Conservation (phyloP, 2,888 invertebrate species). For the Cephus nigrinus region DNA sequence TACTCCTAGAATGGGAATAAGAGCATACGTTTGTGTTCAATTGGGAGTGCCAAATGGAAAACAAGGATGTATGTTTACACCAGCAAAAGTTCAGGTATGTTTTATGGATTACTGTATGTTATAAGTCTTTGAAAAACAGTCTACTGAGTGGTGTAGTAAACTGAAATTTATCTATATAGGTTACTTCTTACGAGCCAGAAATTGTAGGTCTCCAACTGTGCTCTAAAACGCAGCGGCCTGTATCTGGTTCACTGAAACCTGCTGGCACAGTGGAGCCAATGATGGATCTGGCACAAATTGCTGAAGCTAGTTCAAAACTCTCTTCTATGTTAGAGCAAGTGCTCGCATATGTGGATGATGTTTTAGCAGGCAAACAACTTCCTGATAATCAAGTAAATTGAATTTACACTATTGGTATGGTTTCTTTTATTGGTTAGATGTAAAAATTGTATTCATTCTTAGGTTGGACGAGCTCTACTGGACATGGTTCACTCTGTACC, state of each 20-base stretch:
- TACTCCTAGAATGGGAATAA: conserved; percentile 87
- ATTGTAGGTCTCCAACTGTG: conserved; percentile 83
- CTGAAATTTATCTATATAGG: conserved; percentile 46
- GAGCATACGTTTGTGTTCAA: conserved; percentile 92
- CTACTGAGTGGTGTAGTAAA: not conserved
- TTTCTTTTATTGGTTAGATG: conserved; percentile 1
- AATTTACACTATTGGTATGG: not conserved
- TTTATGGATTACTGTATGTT: not conserved
- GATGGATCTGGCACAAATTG: conserved; percentile 83
- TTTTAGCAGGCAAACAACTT: conserved; percentile 80
- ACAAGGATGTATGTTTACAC: conserved; percentile 96
- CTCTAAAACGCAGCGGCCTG: conserved; percentile 76
- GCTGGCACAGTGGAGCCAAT: conserved; percentile 75
- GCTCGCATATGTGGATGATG: conserved; percentile 90
- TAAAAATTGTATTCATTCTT: not conserved
- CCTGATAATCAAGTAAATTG: conserved; percentile 76
- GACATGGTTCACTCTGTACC: conserved; percentile 93
- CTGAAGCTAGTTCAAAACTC: conserved; percentile 85
- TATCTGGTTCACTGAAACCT: conserved; percentile 68
- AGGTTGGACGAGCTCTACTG: conserved; percentile 86
- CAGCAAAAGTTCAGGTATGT: conserved; percentile 82
- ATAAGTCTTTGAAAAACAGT: not conserved
- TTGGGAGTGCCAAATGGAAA: conserved; percentile 95
- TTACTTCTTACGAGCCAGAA: conserved; percentile 93
- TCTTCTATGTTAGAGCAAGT: conserved; percentile 82